These are phyloP conservation scores for Drosophila lacteicornis DNA, from an alignment of 1,140 invertebrate species.

Conservation along the genomic window DNA sequence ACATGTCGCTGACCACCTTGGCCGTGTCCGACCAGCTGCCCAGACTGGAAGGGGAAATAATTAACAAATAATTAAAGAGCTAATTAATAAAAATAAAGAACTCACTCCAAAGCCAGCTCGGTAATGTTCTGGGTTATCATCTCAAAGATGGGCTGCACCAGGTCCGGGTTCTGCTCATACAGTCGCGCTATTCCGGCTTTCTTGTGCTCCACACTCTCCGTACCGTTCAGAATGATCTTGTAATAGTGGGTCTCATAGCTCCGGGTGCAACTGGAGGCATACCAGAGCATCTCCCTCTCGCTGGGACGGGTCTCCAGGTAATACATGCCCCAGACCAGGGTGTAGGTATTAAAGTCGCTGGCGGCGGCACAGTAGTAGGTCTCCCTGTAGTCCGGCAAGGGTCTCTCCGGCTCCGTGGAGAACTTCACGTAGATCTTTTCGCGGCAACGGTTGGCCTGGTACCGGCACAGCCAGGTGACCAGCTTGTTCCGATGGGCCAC, in stretches of 20 bases:
- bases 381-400: slow-evolving; percentile 86
- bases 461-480: slow-evolving; percentile 86
- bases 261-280: slow-evolving; percentile 59
- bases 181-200: slow-evolving; percentile 77
- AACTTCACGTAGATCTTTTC: slow-evolving; percentile 48
- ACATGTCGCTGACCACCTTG: slow-evolving; percentile 83
- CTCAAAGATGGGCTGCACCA: slow-evolving; percentile 68
- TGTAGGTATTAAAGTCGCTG: slow-evolving; percentile 59
- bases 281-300: slow-evolving; percentile 52
- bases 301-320: slow-evolving; percentile 31
- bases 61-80: not conserved
- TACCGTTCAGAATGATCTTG: slow-evolving; percentile 31
- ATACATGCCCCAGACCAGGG: slow-evolving; percentile 3
- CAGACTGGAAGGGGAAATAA: slow-evolving; percentile 51
- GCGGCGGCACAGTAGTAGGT: slow-evolving; percentile 87
- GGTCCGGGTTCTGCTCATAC: slow-evolving; percentile 80
- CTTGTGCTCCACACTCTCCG: slow-evolving; percentile 33
- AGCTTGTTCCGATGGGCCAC: slow-evolving; percentile 80
- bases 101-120: slow-evolving; percentile 54
- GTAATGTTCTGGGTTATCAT: slow-evolving; percentile 51
- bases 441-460: slow-evolving; percentile 84
- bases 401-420: not conserved
- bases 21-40: slow-evolving; percentile 80
- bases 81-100: not conserved
- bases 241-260: slow-evolving; percentile 40